Percentiles rank a stretch among this genome's conserved stretches.
Conservation (phyloP, 2,888 invertebrate species). For the Hirtodrosophila duncani region DNA sequence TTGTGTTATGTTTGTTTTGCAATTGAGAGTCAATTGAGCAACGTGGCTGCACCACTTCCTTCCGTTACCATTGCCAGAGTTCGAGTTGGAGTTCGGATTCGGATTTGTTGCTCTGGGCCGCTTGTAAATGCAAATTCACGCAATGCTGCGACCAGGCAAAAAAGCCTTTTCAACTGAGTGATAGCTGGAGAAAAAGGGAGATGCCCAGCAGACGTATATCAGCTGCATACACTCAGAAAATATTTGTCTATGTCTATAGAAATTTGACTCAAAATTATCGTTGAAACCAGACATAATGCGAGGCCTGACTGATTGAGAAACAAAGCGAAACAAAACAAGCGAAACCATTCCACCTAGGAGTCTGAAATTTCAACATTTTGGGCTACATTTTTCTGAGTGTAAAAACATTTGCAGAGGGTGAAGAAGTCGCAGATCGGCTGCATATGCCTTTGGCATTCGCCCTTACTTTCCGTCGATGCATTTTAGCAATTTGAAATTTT, state of each 20-base stretch:
- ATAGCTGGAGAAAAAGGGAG: too few relatives aligned
- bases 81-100: neutral
- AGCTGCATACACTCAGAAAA: slow-evolving; percentile 7
- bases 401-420: neutral
- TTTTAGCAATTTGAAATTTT: slow-evolving; percentile 70
- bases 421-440: slow-evolving; percentile 8
- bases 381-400: neutral
- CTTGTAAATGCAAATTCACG: slow-evolving; percentile 68
- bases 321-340: too few relatives aligned
- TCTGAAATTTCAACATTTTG: neutral
- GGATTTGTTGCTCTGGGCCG: slow-evolving; percentile 1
- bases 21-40: slow-evolving; percentile 39
- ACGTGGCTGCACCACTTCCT: slow-evolving; percentile 42
- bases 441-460: slow-evolving; percentile 31
- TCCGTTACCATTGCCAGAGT: slow-evolving; percentile 8
- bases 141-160: slow-evolving; percentile 44
- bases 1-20: slow-evolving; percentile 28
- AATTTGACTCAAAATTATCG: too few relatives aligned
- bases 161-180: slow-evolving; percentile 34
- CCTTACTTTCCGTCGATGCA: slow-evolving; percentile 63
- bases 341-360: too few relatives aligned
- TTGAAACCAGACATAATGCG: too few relatives aligned
- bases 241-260: too few relatives aligned
- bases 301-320: too few relatives aligned
- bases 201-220: slow-evolving; percentile 5